Evolutionary conservation across 92 coral and sea anemone species (phyloP), one percentile per base, ranked within the genome.

Genomic region (Phenganax marumi): DNA sequence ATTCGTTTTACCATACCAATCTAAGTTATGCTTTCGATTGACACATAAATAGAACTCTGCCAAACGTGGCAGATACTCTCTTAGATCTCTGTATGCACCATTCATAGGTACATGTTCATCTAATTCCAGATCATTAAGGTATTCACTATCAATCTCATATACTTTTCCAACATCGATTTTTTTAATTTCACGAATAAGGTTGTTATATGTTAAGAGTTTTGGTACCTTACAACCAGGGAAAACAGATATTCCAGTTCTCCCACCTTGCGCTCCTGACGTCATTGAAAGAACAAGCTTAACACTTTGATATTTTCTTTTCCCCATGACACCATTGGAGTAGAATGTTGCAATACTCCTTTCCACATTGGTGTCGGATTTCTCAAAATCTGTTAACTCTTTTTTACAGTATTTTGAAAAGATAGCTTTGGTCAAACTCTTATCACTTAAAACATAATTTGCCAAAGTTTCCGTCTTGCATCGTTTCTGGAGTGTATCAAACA

Each of bases 61-160:
- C 24, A 89, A 85, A 52, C 77, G 68, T 70, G 90, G 84, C n/a
- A 83, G 90, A 76, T 83, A 86, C 61, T 89, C 68, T 23, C 90
- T 73, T 51, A 83, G 50, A 43, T 89, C 90, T 89, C 90, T 86
- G 47, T 86, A 87, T 75, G 86, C 81, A 72, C 90, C 92, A 89
- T 84, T 77, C 12, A 86, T 84, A 7, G 25, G 1, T 16, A 26
- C 66, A 33, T 33, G 43, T 33, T 33, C 2, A 33, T 87, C 87
- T 56, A 54, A 50, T 16, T 82, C 86, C 21, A 85, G 13, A 8
- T 70, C 84, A 24, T 64, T 76, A 33, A 60, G 87, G 66, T 77
- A 84, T 51, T 80, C 88, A 52, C 57, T 62, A 77, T 86, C 88
- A 78, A 89, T 81, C 71, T 80, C 69, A 73, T 55, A 61, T 52